phyloP scores from a whole-genome alignment of 2,888 invertebrate genomes.

The Chesias legatella region DNA sequence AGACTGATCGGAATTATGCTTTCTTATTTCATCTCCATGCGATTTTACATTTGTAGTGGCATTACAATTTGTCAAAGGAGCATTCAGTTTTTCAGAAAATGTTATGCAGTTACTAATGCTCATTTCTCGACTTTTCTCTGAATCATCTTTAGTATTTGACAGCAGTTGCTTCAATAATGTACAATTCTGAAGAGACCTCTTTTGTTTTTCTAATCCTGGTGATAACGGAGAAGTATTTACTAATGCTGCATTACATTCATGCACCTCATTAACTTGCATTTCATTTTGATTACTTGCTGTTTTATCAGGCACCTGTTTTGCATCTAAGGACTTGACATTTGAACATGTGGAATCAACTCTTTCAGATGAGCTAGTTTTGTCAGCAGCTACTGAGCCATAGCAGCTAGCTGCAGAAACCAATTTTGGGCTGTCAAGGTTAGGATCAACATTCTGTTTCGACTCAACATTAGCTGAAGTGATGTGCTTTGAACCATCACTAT shows the following conservation, averaged over 20 bases:
- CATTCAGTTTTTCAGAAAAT: constrained; percentile 34
- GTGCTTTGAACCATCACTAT: constrained; percentile 12
- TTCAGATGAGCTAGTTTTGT: constrained; percentile 21
- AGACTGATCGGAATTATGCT: constrained; percentile 31
- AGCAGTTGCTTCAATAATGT: constrained; percentile 67
- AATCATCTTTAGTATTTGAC: constrained; percentile 57
- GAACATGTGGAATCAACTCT: constrained; percentile 4
- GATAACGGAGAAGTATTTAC: constrained; percentile 8
- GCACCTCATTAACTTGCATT: constrained; percentile 16
- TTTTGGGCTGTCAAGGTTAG: constrained; percentile 20
- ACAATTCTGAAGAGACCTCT: constrained; percentile 57
- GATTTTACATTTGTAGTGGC: constrained; percentile 29
- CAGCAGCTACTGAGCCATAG: constrained; percentile 7
- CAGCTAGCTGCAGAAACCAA: constrained; percentile 5
- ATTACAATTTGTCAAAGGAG: constrained; percentile 30
- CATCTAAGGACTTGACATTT: constrained; percentile 18
- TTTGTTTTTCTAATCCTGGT: constrained; percentile 32
- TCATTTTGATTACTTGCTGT: constrained; percentile 16
- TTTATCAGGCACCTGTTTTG: constrained; percentile 14
- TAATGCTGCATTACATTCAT: constrained; percentile 15
- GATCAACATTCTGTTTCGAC: constrained; percentile 15
- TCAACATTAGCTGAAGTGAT: constrained; percentile 6
- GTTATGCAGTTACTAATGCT: constrained; percentile 38
- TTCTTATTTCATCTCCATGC: constrained; percentile 22
- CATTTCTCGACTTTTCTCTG: constrained; percentile 42